These are phyloP conservation scores for Cephus pygmeus DNA, from an alignment of 2,888 invertebrate species.

Conservation along the genomic window DNA sequence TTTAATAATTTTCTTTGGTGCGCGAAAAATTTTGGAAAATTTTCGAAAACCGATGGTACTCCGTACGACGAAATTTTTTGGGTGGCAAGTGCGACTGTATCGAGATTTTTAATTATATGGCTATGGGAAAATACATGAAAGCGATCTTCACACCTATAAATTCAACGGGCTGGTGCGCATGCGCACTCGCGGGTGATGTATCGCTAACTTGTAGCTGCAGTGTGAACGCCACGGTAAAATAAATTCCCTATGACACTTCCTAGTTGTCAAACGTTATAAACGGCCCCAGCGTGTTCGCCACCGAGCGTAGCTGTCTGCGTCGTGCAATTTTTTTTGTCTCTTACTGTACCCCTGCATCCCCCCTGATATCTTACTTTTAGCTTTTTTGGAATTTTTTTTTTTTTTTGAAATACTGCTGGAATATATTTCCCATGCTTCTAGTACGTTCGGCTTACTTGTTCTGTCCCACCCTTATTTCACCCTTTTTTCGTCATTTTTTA, in stretches of 20 bases:
- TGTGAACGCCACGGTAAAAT: slow-evolving; percentile 14
- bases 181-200: background rate
- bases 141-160: slow-evolving; percentile 7
- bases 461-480: background rate
- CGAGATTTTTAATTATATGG: background rate
- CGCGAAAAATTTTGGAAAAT: background rate
- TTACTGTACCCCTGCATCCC: background rate
- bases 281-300: background rate
- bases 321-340: background rate
- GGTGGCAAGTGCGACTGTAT: background rate
- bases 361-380: background rate
- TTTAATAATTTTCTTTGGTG: background rate
- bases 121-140: background rate
- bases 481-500: too few species aligned
- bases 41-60: too few species aligned
- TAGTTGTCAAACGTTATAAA: slow-evolving; percentile 27
- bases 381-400: background rate
- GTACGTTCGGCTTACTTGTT: background rate
- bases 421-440: background rate
- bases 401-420: background rate
- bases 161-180: background rate
- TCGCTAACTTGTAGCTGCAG: slow-evolving; percentile 20
- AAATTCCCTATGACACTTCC: slow-evolving; percentile 23
- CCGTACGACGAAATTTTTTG: background rate
- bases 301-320: background rate